Evolutionary conservation across 2,113 vertebrate genomes (phyloP).

Genomic region (Stegastes partitus): DNA sequence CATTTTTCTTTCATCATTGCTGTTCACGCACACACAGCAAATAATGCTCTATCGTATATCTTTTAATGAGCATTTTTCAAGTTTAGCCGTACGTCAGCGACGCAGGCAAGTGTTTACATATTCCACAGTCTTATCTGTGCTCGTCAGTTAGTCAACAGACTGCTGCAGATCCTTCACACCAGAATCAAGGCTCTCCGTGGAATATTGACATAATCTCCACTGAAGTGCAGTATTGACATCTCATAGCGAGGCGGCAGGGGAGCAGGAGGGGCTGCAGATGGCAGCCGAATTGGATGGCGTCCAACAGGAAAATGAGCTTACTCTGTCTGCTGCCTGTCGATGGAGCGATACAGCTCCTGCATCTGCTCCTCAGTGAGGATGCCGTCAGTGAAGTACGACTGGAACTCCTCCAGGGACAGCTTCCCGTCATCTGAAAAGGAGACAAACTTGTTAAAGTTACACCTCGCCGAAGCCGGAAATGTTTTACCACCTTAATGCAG

Average conservation of each 20-base stretch:
- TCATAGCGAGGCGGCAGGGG: conserved; percentile 45
- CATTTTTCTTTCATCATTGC: not conserved
- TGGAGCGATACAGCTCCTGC: conserved; percentile 92
- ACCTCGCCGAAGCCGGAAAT: conserved; percentile 3
- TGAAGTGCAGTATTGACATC: conserved; percentile 37
- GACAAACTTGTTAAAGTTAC: conserved; percentile 23
- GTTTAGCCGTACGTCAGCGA: not conserved
- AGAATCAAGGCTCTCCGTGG: conserved; percentile 26
- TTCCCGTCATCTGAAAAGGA: conserved; percentile 92
- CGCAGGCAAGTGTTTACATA: conserved; percentile 15
- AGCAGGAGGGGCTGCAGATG: conserved; percentile 63
- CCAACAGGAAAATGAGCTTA: conserved; percentile 80
- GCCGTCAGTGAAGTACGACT: conserved; percentile 94
- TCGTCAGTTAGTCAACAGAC: conserved; percentile 18
- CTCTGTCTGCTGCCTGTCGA: conserved; percentile 91
- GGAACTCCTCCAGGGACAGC: conserved; percentile 96
- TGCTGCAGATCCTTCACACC: conserved; percentile 26
- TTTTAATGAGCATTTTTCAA: not conserved
- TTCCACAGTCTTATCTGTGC: conserved; percentile 11
- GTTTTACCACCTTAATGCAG: conserved; percentile 12
- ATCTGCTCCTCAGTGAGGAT: conserved; percentile 93
- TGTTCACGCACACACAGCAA: not conserved
- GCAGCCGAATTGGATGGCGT: conserved; percentile 51
- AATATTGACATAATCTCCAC: conserved; percentile 50
- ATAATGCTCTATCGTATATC: not conserved